Base-by-base conservation (phyloP, 2,797 vertebrate species). In the Prunella strophiata region DNA sequence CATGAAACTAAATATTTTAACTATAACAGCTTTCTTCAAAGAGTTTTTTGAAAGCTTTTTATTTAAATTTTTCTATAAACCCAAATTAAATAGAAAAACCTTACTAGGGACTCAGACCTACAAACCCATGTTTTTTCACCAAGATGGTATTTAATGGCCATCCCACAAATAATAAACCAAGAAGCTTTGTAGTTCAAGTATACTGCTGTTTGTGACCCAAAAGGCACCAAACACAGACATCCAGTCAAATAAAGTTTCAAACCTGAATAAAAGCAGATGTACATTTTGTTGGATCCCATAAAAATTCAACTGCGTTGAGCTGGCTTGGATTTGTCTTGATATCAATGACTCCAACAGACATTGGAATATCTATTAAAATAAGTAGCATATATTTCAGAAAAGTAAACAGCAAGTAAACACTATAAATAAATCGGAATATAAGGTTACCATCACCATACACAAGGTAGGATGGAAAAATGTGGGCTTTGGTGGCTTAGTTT, bases 231-330 rank as follows among this genome's bases (percentile, higher is more conserved):
- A 93, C 70, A 77, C 85, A 83, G n/a, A 83, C 70, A 85, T 92
- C 36, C 89, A 97, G 92, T 85, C 95, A 94, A 62, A 48, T 65
- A 94, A 96, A 97, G 95, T 78, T 91, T 94, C 98, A 98, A 98
- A 98, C 98, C 98, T 98, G 98, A 97, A 98, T 98, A 97, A 98
- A 98, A 96, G 98, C 98, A 95, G 98, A 98, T 81, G 98, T 98
- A 90, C 98, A 98, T 95, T 98, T 98, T 95, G 98, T 97, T 97
- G 98, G 98, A 95, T 98, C 98, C 98, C 98, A 98, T 87, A 98
- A 97, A 97, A 98, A 98, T 96, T 98, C 98, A 91, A 98, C 98
- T 26, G 98, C 98, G 86, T 98, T 98, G 92, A 98, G 97, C 93
- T 98, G 98, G 93, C 98, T 97, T 96, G 98, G 97, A 96, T 98